Percentiles rank a stretch among this genome's conserved stretches.
Evolutionary conservation across 2,797 vertebrate species (phyloP).

Genomic region (Pseudochromis fuscus): DNA sequence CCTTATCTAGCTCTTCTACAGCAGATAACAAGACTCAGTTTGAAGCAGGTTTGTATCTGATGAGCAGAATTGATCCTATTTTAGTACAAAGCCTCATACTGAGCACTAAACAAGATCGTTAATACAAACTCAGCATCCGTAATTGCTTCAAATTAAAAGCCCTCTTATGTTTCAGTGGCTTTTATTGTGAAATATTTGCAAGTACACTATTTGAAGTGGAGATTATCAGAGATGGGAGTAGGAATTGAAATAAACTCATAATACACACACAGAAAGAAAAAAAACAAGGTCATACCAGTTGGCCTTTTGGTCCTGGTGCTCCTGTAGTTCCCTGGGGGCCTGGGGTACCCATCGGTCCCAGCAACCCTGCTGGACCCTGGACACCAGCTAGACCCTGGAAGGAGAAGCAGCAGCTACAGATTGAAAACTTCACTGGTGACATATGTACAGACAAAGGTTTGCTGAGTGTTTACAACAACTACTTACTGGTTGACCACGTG

Average conservation of each 20-base stretch:
- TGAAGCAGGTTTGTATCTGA: no score
- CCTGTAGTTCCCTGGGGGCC: constrained; percentile 95
- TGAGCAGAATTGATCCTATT: no score
- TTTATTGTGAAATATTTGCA: no score
- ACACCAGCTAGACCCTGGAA: constrained; percentile 89
- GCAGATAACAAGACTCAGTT: no score
- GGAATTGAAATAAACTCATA: background rate
- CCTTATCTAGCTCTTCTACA: no score
- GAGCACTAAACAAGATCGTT: no score
- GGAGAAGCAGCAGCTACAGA: background rate
- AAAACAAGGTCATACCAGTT: constrained; percentile 83
- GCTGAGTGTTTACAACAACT: background rate
- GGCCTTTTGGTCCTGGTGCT: constrained; percentile 91
- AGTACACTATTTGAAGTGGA: background rate
- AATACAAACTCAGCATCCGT: no score
- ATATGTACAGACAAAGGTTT: background rate
- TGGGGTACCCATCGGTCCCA: constrained; percentile 89
- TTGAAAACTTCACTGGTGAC: background rate
- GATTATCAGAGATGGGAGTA: background rate
- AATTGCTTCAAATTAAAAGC: no score
- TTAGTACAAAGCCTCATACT: no score
- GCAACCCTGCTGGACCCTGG: constrained; percentile 88
- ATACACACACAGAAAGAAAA: no score
- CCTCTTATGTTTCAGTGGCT: no score
- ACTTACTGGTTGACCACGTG: constrained; percentile 92